These are phyloP conservation scores for Notoglanidium macrostoma DNA, from an alignment of 2,797 vertebrate species.

Conservation along the genomic window DNA sequence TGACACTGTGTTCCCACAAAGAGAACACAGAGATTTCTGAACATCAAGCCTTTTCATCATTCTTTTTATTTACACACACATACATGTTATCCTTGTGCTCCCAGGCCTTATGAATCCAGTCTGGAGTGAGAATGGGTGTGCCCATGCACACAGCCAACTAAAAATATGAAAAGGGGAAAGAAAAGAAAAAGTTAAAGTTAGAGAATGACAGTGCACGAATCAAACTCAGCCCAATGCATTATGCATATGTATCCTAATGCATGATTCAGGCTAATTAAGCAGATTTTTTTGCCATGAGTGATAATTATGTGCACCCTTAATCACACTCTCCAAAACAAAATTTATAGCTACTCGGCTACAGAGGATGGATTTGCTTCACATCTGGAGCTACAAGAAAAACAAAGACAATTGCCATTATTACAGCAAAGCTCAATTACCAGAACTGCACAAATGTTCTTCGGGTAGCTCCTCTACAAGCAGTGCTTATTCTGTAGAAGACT, in stretches of 20 bases:
- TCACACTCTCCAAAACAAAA: constrained; percentile 31
- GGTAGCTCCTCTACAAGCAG: not conserved
- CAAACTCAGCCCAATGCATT: constrained; percentile 19
- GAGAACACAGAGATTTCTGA: not conserved
- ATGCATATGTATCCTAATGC: constrained; percentile 35
- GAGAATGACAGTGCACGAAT: constrained; percentile 5
- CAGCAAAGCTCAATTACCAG: not conserved
- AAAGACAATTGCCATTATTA: not conserved
- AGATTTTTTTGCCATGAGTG: constrained; percentile 25
- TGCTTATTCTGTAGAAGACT: not conserved
- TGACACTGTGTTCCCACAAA: not conserved
- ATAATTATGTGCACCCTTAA: constrained; percentile 47
- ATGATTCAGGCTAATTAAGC: constrained; percentile 43
- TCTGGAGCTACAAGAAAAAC: constrained; percentile 10
- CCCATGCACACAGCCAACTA: constrained; percentile 95
- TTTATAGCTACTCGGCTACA: not conserved
- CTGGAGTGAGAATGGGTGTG: constrained; percentile 90
- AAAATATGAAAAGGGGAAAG: not conserved
- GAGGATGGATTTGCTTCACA: constrained; percentile 16
- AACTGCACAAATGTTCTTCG: not conserved
- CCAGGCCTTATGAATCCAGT: constrained; percentile 94
- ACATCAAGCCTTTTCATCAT: not conserved
- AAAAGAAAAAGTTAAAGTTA: not conserved
- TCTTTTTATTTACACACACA: constrained; percentile 33
- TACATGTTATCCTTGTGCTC: constrained; percentile 88